Evolutionary conservation across 1,140 invertebrate species (phyloP).

Genomic region (Pantala flavescens): DNA sequence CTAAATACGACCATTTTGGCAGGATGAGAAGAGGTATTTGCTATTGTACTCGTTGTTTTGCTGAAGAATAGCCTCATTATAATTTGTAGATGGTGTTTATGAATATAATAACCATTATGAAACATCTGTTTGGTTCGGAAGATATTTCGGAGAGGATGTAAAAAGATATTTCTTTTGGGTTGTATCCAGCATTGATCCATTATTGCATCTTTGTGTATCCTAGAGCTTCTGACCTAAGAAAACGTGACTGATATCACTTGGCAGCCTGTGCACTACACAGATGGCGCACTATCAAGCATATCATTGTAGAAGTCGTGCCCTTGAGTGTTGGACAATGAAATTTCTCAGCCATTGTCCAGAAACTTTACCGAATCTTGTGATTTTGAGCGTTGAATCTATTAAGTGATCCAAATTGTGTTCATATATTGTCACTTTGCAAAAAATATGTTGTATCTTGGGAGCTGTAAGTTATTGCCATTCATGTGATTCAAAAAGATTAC

Average conservation of each 20-base stretch:
- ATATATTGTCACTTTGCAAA: not conserved
- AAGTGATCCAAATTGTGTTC: conserved; percentile 9
- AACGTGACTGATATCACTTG: not conserved
- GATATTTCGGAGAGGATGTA: too few species aligned
- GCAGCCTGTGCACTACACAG: not conserved
- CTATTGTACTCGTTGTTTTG: too few species aligned
- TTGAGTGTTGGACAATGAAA: not conserved
- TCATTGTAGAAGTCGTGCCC: not conserved
- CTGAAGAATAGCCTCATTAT: too few species aligned
- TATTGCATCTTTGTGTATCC: not conserved
- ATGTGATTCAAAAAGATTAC: not conserved
- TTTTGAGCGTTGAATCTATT: not conserved
- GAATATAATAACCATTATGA: too few species aligned
- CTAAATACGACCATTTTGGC: too few species aligned
- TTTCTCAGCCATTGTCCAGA: not conserved
- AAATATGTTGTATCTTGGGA: not conserved
- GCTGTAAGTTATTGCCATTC: not conserved
- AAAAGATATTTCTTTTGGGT: not conserved
- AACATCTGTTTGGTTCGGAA: too few species aligned
- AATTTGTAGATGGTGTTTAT: too few species aligned
- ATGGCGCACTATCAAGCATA: not conserved
- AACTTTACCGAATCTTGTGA: not conserved
- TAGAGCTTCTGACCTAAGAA: not conserved
- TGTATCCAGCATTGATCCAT: not conserved
- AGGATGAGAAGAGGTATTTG: too few species aligned